Base-by-base conservation (phyloP, 1,140 invertebrate species). In the Drosophila parvula region DNA sequence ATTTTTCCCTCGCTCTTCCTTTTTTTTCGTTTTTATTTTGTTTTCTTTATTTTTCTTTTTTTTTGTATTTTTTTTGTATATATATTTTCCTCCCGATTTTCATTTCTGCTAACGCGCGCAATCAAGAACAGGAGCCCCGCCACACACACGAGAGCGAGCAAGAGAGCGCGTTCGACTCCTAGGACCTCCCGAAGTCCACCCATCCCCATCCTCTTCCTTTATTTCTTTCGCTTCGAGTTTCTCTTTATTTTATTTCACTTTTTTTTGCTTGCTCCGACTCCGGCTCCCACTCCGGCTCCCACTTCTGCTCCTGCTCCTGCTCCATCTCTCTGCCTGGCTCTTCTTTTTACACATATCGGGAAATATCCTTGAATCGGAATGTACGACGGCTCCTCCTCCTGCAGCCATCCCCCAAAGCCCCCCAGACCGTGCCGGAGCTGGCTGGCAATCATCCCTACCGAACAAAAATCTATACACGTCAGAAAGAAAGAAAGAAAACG, bases 311-410 rank as follows among this genome's bases (percentile, higher is more conserved):
- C 44, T 8, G 27, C 45, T 62, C 44, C 59, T 11, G 28, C 43
- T 58, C 44, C n/a, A 28, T 27, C 60, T 22, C 38, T 27, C 18
- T 16, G 10, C 16, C 11, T 41, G 40, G 4, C 34, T 65, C 64
- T 71, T 71, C 59, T 64, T 82, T 80, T 89, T 73, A 75, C 84
- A 89, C 85, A 89, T 89, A 89, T 89, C 81, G 85, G 79, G 78
- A 90, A 89, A 89, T 89, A 89, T 89, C 85, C 85, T 89, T 89
- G 85, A 89, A 90, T 89, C 70, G 81, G 82, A 89, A 88, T 83
- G 67, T 80, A 81, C 81, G 69, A 61, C 76, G 79, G 70, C 82
- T 82, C 76, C 82, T 86, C 78, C 82, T 53, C 34, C 47, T 40
- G 14, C 38, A 38, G 34, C 41, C 12, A 32, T 16, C 43, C 27